Evolutionary conservation across 2,888 invertebrate species (phyloP), one percentile per base, ranked within the genome.

Genomic region (Sialis lutaria): DNA sequence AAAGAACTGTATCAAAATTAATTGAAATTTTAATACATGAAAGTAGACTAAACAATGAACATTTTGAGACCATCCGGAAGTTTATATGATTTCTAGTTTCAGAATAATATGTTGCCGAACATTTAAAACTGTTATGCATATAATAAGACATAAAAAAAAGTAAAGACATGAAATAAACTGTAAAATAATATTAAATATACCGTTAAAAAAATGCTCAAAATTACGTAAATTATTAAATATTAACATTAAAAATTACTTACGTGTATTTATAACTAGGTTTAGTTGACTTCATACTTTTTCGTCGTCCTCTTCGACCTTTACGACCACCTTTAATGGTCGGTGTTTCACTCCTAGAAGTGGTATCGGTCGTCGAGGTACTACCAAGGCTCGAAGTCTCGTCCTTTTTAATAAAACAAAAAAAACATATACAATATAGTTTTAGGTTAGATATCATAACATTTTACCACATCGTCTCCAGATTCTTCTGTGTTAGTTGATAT

Each of bases 371-470:
- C 4, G 83, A 81, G 30, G 82, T 81, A 60, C 87, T 88, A 50
- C 82, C 80, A 47, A 85, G 78, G 60, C 87, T 87, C 5, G 82
- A 84, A 45, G 84, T 80, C 60, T 88, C 87, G 64, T 87, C 77
- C 75, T 75, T 37, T 37, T 5, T 4, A 3, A 35, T 12, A 10
- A 8, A 37, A 37, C 7, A 37, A 10, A 10, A 10, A 37, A 6
- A 10, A 34, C 39, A 40, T 40, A 32, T 39, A 31, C n/a, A n/a
- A n/a, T n/a, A n/a, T 4, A 22, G 5, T 5, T 34, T 10, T 44
- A 5, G 30, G n/a, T 22, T 9, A 12, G 35, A 30, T 9, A 10
- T 13, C 10, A 5, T 9, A 30, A 31, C 6, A 56, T 6, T 37
- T 30, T 63, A 72, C 72, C 53, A 67, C 65, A 57, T 73, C 73